phyloP scores from a whole-genome alignment of 1,140 invertebrate genomes.

The Asbolus verrucosus region DNA sequence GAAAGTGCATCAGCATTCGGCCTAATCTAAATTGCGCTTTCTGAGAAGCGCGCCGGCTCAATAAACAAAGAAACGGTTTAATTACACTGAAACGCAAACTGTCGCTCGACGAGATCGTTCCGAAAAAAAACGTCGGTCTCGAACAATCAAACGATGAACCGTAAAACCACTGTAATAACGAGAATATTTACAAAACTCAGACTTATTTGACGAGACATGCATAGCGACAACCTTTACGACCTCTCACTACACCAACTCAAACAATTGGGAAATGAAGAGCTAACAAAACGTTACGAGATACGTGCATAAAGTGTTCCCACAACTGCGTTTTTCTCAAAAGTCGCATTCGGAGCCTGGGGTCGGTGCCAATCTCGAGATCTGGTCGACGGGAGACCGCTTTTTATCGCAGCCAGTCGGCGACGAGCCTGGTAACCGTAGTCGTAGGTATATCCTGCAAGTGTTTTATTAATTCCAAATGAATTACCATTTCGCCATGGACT shows the following conservation, averaged over 20 bases:
- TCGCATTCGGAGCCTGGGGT: no score
- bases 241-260: conserved; percentile 28
- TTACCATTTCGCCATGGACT: no score
- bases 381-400: no score
- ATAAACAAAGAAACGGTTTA: conserved; percentile 43
- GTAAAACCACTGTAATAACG: conserved; percentile 32
- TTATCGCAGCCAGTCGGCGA: no score
- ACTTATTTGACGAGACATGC: conserved; percentile 37
- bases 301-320: conserved; percentile 12
- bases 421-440: no score
- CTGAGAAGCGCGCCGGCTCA: conserved; percentile 31
- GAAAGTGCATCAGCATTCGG: conserved; percentile 24
- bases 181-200: conserved; percentile 33
- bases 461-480: no score
- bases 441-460: no score
- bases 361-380: no score
- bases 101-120: conserved; percentile 6
- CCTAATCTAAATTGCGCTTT: conserved; percentile 34
- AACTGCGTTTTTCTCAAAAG: no score
- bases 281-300: conserved; percentile 20
- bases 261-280: conserved; percentile 36
- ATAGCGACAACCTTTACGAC: conserved; percentile 37
- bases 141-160: conserved; percentile 34
- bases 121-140: conserved; percentile 17
- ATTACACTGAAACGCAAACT: conserved; percentile 38